Evolutionary conservation across 2,888 invertebrate species (phyloP), one percentile per base, ranked within the genome.

Genomic region (Caenorhabditis sp.): DNA sequence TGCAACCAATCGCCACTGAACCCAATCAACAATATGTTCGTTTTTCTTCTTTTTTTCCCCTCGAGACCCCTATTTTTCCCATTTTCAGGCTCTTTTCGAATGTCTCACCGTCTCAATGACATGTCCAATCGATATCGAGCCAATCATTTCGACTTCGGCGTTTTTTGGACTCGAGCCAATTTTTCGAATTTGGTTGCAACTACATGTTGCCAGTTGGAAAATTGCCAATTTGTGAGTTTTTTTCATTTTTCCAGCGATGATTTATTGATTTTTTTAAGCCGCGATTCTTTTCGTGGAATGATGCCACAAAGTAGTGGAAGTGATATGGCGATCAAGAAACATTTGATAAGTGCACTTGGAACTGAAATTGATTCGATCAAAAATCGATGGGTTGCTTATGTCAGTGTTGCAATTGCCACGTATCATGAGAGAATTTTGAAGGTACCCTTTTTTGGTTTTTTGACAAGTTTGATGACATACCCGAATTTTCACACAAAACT

Each of bases 81-180:
- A 6, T 31, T 31, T 31, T 31, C 43, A 43, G 43, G 54, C 58
- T 0, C 65, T 72, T n/a, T 72, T 68, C 59, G 72, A 72, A 37
- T 59, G 67, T 36, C 60, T 72, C 24, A 62, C 67, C 1, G 65
- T 72, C 2, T 57, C 54, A 50, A 53, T 72, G 58, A 59, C 63
- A 23, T 72, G 67, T 31, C 72, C 72, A 12, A 64, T 72, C 19
- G 67, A 72, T 14, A 68, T 72, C 26, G 67, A 72, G 8, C 72
- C 72, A 10, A 72, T 72, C 37, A 65, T 72, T 37, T 72, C 72
- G 8, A 61, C 43, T 6, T 19, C 58, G 1, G 66, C 72, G 8
- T 61, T 67, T 6, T 68, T 65, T 62, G 64, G 64, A 27, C 43
- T 68, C 36, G 61, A 58, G 21, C 68, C 72, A 1, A 62, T 72